Conservation (phyloP, 2,888 invertebrate genomes). For the Caenorhabditis macrosperma region DNA sequence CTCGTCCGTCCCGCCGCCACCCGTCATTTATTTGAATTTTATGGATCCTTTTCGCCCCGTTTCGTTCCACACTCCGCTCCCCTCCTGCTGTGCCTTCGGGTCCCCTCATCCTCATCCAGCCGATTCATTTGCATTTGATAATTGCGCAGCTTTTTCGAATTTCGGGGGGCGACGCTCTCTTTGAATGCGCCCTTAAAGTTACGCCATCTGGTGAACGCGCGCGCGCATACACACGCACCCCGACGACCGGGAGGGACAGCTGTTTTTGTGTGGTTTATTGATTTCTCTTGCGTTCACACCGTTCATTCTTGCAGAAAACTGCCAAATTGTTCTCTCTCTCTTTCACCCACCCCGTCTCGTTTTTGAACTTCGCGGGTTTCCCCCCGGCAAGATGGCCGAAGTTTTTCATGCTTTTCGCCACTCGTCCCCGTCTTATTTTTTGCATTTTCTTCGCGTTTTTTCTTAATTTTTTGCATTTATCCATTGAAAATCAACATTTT, state of each 20-base stretch:
- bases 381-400: conserved; percentile 9
- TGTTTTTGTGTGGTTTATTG: conserved; percentile 16
- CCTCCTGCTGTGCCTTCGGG: conserved; percentile 20
- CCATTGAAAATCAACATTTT: neutral
- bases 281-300: neutral
- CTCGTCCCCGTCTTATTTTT: conserved; percentile 20
- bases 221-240: no score
- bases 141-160: conserved; percentile 37
- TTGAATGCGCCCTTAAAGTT: neutral
- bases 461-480: neutral
- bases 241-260: conserved; percentile 18
- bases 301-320: neutral
- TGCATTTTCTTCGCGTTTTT: conserved; percentile 8
- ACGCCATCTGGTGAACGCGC: conserved; percentile 32
- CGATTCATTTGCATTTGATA: conserved; percentile 54
- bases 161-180: neutral
- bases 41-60: conserved; percentile 54
- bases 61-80: conserved; percentile 32
- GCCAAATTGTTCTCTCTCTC: neutral
- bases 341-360: neutral
- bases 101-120: neutral
- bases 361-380: conserved; percentile 13
- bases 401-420: neutral
- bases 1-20: conserved; percentile 19
- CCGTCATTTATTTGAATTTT: conserved; percentile 59